These are phyloP conservation scores for Drosophila lutescens DNA, from an alignment of 2,888 invertebrate genomes.

Conservation along the genomic window DNA sequence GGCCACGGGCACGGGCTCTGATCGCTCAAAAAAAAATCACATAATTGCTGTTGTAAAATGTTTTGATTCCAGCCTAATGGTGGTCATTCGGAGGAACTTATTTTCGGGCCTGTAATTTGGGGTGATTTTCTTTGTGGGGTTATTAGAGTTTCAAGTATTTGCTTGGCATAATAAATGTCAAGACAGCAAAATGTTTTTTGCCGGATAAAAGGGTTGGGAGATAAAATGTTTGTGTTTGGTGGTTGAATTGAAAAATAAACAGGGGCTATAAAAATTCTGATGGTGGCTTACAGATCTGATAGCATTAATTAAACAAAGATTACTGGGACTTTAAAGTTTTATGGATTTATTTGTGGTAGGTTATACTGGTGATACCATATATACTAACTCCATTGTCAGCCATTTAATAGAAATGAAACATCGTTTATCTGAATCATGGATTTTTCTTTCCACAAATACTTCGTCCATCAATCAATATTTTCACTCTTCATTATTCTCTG, in stretches of 20 bases:
- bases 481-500: not conserved
- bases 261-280: slow-evolving; percentile 1
- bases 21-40: slow-evolving; percentile 9
- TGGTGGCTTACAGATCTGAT: not conserved
- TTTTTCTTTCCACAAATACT: not conserved
- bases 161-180: slow-evolving; percentile 27
- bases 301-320: not conserved
- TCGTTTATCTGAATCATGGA: not conserved
- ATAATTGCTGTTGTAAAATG: slow-evolving; percentile 39
- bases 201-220: slow-evolving; percentile 6
- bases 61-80: slow-evolving; percentile 33
- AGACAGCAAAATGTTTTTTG: slow-evolving; percentile 6
- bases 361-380: not conserved
- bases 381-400: too few species aligned
- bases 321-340: not conserved
- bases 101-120: slow-evolving; percentile 24
- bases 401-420: not conserved
- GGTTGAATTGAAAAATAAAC: slow-evolving; percentile 6
- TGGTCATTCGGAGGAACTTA: slow-evolving; percentile 22
- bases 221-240: slow-evolving; percentile 18
- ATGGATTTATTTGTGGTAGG: not conserved
- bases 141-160: slow-evolving; percentile 32
- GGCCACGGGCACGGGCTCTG: slow-evolving; percentile 23
- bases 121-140: slow-evolving; percentile 23
- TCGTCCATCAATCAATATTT: not conserved